Conservation (phyloP, 2,888 invertebrate genomes). For the Nipponacmea schrenckii region DNA sequence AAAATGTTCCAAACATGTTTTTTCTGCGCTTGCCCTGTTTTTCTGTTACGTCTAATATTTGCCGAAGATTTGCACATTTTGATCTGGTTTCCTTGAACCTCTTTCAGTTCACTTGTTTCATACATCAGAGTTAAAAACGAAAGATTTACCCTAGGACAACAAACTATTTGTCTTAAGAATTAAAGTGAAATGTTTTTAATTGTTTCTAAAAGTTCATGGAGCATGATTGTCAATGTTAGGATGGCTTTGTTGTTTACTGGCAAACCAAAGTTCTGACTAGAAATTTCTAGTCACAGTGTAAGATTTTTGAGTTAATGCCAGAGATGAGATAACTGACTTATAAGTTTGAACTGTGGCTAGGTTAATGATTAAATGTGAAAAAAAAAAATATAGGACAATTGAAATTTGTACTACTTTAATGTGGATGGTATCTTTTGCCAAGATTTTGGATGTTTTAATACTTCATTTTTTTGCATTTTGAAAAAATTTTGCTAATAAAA, state of each 20-base stretch:
- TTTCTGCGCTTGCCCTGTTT: not conserved
- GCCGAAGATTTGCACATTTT: not conserved
- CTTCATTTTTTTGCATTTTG: no score
- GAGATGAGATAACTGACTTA: not conserved
- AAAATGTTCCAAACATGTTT: slow-evolving; percentile 7
- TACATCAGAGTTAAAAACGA: not conserved
- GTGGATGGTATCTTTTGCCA: no score
- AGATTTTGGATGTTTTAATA: no score
- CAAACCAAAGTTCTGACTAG: not conserved
- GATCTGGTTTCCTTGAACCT: not conserved
- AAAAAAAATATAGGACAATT: no score
- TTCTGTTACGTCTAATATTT: not conserved
- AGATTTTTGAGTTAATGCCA: not conserved
- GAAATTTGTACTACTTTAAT: no score
- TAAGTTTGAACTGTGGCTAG: no score
- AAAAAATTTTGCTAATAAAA: no score
- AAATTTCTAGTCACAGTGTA: not conserved
- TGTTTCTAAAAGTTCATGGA: not conserved
- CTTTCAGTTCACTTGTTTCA: not conserved
- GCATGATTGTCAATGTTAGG: not conserved
- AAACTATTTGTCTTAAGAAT: not conserved
- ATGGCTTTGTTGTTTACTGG: not conserved
- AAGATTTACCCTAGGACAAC: not conserved
- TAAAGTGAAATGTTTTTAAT: slow-evolving; percentile 4
- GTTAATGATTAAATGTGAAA: no score